phyloP scores from a whole-genome alignment of 2,113 vertebrate genomes.

The Thoracochromis brauschi region DNA sequence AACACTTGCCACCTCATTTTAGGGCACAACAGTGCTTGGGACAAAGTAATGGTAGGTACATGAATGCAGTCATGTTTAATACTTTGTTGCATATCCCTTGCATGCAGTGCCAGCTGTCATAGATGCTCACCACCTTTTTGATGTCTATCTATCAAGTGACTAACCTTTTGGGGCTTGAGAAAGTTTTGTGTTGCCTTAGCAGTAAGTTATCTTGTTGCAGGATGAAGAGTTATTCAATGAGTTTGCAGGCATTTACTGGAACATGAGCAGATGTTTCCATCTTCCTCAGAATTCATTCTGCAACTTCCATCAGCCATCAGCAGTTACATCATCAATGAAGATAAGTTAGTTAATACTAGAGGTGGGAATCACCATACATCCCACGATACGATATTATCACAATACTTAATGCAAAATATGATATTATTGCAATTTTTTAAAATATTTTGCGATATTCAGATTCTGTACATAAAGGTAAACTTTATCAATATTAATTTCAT shows the following conservation, averaged over 20 bases:
- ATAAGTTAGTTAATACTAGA: background rate
- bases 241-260: background rate
- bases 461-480: no score
- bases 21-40: background rate
- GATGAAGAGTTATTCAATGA: background rate
- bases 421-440: no score
- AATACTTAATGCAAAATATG: no score
- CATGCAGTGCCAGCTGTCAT: background rate
- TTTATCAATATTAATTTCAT: no score
- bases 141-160: background rate
- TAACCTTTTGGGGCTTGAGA: background rate
- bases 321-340: background rate
- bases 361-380: no score
- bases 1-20: background rate
- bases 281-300: background rate
- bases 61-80: background rate
- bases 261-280: background rate
- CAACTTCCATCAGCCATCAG: background rate
- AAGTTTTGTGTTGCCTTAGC: background rate
- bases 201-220: background rate
- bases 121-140: background rate
- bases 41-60: background rate
- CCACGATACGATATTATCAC: no score
- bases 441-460: no score
- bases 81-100: background rate